Conservation (phyloP, 2,797 vertebrate genomes). For the Danio aesculapii region DNA sequence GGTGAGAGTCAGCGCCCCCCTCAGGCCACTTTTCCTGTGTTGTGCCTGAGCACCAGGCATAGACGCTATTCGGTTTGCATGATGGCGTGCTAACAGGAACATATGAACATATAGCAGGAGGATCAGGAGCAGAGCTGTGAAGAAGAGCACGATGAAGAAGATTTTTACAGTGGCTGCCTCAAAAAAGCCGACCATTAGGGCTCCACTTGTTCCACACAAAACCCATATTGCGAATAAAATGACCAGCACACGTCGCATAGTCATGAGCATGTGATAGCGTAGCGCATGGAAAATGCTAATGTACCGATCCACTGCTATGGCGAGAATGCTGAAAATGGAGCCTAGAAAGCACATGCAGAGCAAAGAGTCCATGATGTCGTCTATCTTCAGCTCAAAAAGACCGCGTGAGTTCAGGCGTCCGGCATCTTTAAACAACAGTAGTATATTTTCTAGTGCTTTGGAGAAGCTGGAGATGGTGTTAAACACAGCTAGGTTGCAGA, state of each 20-base stretch:
- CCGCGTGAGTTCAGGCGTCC: slow-evolving; percentile 82
- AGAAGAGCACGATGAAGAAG: slow-evolving; percentile 85
- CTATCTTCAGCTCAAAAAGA: slow-evolving; percentile 80
- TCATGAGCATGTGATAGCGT: slow-evolving; percentile 93
- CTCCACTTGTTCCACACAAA: slow-evolving; percentile 81
- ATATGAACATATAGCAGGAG: slow-evolving; percentile 92
- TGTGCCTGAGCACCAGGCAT: slow-evolving; percentile 73
- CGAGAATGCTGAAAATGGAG: slow-evolving; percentile 91
- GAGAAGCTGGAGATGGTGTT: slow-evolving; percentile 91
- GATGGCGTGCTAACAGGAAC: slow-evolving; percentile 90
- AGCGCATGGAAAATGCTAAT: slow-evolving; percentile 95
- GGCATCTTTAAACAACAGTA: slow-evolving; percentile 83
- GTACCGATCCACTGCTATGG: slow-evolving; percentile 93
- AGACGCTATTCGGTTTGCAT: slow-evolving; percentile 84
- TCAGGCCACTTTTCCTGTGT: slow-evolving; percentile 78
- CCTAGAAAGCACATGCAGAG: slow-evolving; percentile 91
- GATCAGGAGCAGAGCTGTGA: slow-evolving; percentile 86
- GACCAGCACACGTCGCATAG: slow-evolving; percentile 77
- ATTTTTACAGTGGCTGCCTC: slow-evolving; percentile 82
- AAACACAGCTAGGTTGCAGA: slow-evolving; percentile 94
- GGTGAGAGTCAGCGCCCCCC: slow-evolving; percentile 90
- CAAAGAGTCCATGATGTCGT: slow-evolving; percentile 90
- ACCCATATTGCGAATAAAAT: slow-evolving; percentile 85
- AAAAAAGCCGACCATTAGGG: slow-evolving; percentile 86
- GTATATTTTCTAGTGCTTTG: slow-evolving; percentile 90